These are phyloP conservation scores for Anolis sagrei DNA, from an alignment of 2,113 vertebrate genomes.

Conservation along the genomic window DNA sequence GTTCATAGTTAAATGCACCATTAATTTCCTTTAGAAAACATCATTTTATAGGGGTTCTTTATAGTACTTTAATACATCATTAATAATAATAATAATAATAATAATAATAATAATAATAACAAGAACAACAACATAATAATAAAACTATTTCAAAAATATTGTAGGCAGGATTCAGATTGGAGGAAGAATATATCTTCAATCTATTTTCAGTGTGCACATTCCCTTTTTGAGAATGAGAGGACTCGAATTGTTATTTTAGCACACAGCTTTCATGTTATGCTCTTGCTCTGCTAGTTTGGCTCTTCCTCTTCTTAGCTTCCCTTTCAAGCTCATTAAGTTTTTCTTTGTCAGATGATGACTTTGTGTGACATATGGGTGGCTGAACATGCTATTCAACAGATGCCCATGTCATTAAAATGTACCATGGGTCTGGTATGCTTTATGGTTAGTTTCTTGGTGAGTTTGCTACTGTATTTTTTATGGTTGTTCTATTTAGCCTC, in stretches of 20 bases:
- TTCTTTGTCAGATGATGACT: background rate
- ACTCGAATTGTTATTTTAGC: background rate
- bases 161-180: background rate
- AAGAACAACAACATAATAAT: no score
- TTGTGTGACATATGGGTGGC: background rate
- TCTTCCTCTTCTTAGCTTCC: fast-evolving
- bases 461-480: background rate
- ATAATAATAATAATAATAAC: no score
- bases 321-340: background rate
- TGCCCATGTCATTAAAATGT: constrained; percentile 5
- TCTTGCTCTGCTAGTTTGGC: fast-evolving
- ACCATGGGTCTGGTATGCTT: background rate
- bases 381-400: background rate
- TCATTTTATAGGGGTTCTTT: background rate
- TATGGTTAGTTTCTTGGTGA: background rate
- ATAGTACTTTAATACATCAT: constrained; percentile 5
- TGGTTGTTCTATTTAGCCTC: background rate
- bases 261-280: fast-evolving
- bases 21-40: background rate
- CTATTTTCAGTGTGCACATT: background rate
- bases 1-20: constrained; percentile 6
- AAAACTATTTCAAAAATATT: no score
- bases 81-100: constrained; percentile 13
- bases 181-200: background rate
- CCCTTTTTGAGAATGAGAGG: background rate